Evolutionary conservation across 1,140 invertebrate species (phyloP).

Genomic region (Cydia splendana): DNA sequence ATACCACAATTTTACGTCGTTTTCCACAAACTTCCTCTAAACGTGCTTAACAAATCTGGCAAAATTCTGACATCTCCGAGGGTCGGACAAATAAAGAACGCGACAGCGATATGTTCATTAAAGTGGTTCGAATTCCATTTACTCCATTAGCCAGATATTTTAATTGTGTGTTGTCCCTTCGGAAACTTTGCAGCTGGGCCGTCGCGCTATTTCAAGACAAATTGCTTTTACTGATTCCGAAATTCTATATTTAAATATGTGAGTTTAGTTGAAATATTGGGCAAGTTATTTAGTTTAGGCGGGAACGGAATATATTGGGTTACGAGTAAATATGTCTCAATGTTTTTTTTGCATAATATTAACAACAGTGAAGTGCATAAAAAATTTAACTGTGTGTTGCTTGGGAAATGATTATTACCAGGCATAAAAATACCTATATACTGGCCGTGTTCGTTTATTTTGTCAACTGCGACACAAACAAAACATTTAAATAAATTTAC

Average conservation of each 20-base stretch:
- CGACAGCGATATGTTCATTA: constrained; percentile 74
- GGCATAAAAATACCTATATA: too few relatives aligned
- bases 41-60: constrained; percentile 45
- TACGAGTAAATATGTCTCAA: background rate
- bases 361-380: too few relatives aligned
- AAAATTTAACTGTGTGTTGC: too few relatives aligned
- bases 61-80: constrained; percentile 51
- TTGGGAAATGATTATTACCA: too few relatives aligned
- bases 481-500: background rate
- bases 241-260: constrained; percentile 42
- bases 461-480: background rate
- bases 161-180: constrained; percentile 71
- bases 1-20: too few relatives aligned
- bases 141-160: constrained; percentile 78
- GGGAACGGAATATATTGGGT: background rate
- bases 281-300: background rate
- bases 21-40: too few relatives aligned
- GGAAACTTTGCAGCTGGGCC: constrained; percentile 74
- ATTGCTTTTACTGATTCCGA: constrained; percentile 64
- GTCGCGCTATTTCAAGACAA: constrained; percentile 74
- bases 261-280: constrained; percentile 5
- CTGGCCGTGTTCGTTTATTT: too few relatives aligned
- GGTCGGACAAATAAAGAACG: constrained; percentile 57
- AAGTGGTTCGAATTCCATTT: constrained; percentile 66
- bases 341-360: too few relatives aligned